Conservation (phyloP, 1,140 invertebrate genomes). For the Heliconius hewitsoni region DNA sequence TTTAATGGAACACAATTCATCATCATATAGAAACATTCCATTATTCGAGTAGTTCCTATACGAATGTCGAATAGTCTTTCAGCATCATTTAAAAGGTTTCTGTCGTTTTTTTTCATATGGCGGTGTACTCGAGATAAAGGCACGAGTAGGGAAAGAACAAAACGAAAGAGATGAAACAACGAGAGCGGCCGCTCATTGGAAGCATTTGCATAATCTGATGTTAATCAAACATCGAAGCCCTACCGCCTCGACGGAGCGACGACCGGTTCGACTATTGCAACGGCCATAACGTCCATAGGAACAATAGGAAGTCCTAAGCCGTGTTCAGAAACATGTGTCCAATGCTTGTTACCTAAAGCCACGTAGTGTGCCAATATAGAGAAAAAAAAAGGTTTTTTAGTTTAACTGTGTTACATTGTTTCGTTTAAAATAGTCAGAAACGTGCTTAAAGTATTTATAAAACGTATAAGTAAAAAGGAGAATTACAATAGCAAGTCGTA, state of each 20-base stretch:
- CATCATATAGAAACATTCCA: slow-evolving; percentile 61
- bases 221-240: slow-evolving; percentile 73
- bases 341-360: neutral
- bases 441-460: neutral
- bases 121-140: slow-evolving; percentile 73
- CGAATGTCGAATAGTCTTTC: slow-evolving; percentile 72
- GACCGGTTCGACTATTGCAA: slow-evolving; percentile 40
- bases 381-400: neutral
- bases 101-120: slow-evolving; percentile 61
- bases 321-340: neutral
- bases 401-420: neutral
- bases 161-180: slow-evolving; percentile 72
- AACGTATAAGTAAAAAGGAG: neutral
- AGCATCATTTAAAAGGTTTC: slow-evolving; percentile 63
- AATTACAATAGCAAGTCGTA: neutral
- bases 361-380: neutral
- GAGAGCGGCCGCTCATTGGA: slow-evolving; percentile 72
- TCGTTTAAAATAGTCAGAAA: neutral
- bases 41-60: slow-evolving; percentile 43
- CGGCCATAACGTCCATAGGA: slow-evolving; percentile 11
- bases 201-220: slow-evolving; percentile 81
- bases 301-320: slow-evolving; percentile 7
- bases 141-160: slow-evolving; percentile 65
- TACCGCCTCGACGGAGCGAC: slow-evolving; percentile 45
- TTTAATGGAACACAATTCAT: slow-evolving; percentile 59